A percentile compares a stretch with the other conserved stretches of the same genome.
These are phyloP conservation scores for Magallana ariakensis DNA, from an alignment of 1,140 invertebrate genomes.

Conservation along the genomic window DNA sequence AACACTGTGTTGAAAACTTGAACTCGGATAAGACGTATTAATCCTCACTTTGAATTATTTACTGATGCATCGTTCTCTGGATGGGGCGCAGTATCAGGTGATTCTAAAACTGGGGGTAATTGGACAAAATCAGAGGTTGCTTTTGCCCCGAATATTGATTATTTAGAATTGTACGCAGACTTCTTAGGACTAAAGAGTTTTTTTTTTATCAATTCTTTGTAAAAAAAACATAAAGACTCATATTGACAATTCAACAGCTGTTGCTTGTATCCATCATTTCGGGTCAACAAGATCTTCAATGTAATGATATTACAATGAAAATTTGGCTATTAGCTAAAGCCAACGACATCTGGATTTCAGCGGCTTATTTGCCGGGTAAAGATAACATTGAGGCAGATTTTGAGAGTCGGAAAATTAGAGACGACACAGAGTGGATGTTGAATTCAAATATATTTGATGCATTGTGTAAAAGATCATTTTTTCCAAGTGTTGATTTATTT, in stretches of 20 bases:
- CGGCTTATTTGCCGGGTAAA: conserved; percentile 50
- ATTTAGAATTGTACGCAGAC: background rate
- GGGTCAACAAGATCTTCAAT: background rate
- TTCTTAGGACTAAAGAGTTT: conserved; percentile 24
- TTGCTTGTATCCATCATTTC: conserved; percentile 31
- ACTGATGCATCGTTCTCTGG: conserved; percentile 23
- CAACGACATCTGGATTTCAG: conserved; percentile 44
- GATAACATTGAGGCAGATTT: conserved; percentile 53
- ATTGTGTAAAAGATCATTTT: background rate
- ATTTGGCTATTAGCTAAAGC: background rate
- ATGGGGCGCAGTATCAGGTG: background rate
- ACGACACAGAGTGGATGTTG: conserved; percentile 55
- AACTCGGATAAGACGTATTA: background rate
- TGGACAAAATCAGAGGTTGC: conserved; percentile 1
- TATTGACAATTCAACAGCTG: conserved; percentile 31
- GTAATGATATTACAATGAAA: background rate
- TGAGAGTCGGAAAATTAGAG: conserved; percentile 42
- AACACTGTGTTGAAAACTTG: background rate
- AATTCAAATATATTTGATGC: conserved; percentile 25
- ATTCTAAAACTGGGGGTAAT: conserved; percentile 21
- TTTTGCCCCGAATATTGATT: background rate
- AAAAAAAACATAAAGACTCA: background rate
- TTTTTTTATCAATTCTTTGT: background rate
- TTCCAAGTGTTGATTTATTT: conserved; percentile 62
- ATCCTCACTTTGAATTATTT: background rate